Conservation (phyloP, 1,140 invertebrate species). For the Panagrolaimus sp. region DNA sequence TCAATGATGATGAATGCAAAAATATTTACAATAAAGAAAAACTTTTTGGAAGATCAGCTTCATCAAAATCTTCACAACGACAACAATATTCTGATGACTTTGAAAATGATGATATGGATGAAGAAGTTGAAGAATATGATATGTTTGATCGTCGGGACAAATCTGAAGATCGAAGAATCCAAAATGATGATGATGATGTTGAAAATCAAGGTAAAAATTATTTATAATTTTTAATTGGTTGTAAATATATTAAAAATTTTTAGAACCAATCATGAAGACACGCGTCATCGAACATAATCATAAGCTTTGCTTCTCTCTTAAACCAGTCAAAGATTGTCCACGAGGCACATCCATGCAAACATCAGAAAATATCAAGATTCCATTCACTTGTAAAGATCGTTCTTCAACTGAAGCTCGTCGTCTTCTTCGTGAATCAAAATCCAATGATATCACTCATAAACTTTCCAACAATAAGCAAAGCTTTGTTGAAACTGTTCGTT, state of each 20-base stretch:
- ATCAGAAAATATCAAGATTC: constrained; percentile 1
- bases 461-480: neutral
- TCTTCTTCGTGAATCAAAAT: constrained; percentile 14
- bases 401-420: constrained; percentile 24
- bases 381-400: constrained; percentile 42
- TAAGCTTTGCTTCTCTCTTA: constrained; percentile 33
- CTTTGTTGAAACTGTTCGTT: neutral
- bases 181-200: no score
- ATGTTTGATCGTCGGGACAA: no score
- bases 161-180: no score
- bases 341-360: constrained; percentile 10
- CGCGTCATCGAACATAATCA: constrained; percentile 14
- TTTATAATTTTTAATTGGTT: no score
- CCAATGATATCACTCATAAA: neutral
- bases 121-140: no score
- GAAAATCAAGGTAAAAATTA: no score
- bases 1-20: neutral
- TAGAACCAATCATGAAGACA: neutral
- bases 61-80: no score
- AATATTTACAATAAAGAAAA: neutral
- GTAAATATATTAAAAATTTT: no score
- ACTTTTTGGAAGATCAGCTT: neutral
- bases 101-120: no score
- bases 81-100: no score
- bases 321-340: constrained; percentile 37